These are phyloP conservation scores for Cerastis rubricosa DNA, from an alignment of 2,888 invertebrate genomes.

Conservation along the genomic window DNA sequence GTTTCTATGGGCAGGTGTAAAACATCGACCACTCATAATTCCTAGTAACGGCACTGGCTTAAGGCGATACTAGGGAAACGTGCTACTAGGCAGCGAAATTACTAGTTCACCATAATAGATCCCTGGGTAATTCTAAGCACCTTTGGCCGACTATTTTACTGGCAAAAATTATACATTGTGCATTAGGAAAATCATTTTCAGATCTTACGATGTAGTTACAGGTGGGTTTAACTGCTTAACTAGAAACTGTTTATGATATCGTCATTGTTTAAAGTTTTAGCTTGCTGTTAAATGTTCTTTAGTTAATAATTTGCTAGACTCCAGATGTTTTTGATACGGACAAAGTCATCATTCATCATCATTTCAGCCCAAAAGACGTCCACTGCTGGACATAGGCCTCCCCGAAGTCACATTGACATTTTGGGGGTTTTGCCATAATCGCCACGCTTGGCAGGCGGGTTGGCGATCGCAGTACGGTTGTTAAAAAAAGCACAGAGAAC, in stretches of 20 bases:
- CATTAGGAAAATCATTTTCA: constrained; percentile 60
- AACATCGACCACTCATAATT: constrained; percentile 85
- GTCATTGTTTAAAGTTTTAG: constrained; percentile 8
- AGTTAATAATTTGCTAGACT: constrained; percentile 2
- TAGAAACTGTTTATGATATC: constrained; percentile 15
- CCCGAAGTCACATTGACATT: too few species aligned
- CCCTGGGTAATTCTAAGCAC: constrained; percentile 85
- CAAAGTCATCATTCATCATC: too few species aligned
- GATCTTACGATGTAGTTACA: constrained; percentile 31
- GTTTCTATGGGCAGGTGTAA: constrained; percentile 88
- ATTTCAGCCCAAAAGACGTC: too few species aligned
- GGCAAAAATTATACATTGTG: constrained; percentile 70
- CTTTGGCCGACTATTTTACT: constrained; percentile 80
- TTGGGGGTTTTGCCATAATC: too few species aligned
- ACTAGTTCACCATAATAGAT: constrained; percentile 85
- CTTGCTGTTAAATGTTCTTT: constrained; percentile 4
- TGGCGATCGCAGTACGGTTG: too few species aligned
- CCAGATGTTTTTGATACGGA: not conserved
- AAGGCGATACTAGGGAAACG: constrained; percentile 86
- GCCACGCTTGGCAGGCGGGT: too few species aligned
- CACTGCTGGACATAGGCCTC: too few species aligned
- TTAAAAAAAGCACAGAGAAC: too few species aligned
- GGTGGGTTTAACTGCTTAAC: constrained; percentile 21
- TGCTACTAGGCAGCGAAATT: constrained; percentile 86
- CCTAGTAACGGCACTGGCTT: constrained; percentile 87